Evolutionary conservation across 2,797 vertebrate species (phyloP), one percentile per base, ranked within the genome.

Genomic region (Erpetoichthys calabaricus): DNA sequence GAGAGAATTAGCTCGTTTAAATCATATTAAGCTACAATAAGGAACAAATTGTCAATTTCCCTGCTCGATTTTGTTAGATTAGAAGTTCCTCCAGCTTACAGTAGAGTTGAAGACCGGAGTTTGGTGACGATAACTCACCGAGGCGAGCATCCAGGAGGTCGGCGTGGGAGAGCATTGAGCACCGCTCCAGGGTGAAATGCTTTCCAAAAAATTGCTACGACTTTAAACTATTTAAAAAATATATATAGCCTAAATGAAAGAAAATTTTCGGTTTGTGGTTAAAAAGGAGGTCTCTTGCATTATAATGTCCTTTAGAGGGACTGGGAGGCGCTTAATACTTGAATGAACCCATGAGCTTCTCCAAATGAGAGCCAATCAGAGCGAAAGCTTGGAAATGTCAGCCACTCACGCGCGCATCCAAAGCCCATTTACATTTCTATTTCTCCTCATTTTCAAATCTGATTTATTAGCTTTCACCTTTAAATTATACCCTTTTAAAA

Each of bases 101-200:
- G 83, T 81, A 84, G 83, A 85, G 81, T 70, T 49, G 81, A 67
- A 82, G 81, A 80, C 81, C 82, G 80, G 83, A 78, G 83, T 84
- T 86, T 73, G 82, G 75, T 71, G 84, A 77, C 45, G 81, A 83
- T 73, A 83, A 93, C 91, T 94, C 91, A 94, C 94, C 92, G 85
- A 97, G 91, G 82, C 92, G 91, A 87, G 92, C 89, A 86, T 98
- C 94, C 91, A 97, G 90, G 87, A 98, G 92, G 89, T 98, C 94
- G 88, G 92, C 91, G 73, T 98, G 93, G 85, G 94, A 98, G 69
- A 98, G 91, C 94, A 98, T 98, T 64, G 89, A 84, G 90, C 90
- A 94, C 87, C 91, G 90, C 88, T 97, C 90, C 91, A 94, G 90
- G 89, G 89, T 69, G 89, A 94, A 88, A 85, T 68, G 77, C 79